Base-by-base conservation (phyloP, 2,113 vertebrate species). In the Girardinichthys multiradiatus region DNA sequence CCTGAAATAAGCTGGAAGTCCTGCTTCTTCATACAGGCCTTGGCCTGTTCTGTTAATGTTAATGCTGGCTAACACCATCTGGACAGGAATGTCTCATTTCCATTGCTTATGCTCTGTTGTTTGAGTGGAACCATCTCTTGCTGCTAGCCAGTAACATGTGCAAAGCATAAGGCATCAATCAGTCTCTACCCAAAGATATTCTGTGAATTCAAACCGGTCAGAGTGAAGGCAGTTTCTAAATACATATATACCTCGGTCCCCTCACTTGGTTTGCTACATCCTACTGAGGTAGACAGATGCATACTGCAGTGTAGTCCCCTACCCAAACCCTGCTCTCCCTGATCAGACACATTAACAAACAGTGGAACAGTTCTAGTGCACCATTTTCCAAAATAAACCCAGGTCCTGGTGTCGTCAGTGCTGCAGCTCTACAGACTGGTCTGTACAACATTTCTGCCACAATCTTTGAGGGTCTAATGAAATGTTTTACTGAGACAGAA, bases 231-330 rank as follows among this genome's bases (percentile, higher is more conserved):
- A 93, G 89, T 83, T 90, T 87, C 33, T 75, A 76, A 89, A 86
- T 77, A 80, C 77, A 87, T 80, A 69, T 77, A 75, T n/a, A 12
- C 57, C 31, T 15, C 66, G 79, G 81, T 89, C 80, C 80, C 75
- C 68, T 73, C 15, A 37, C 80, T 19, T 45, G 42, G 42, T 45
- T 81, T 73, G 84, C 86, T 87, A 86, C 85, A 85, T 84, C 82
- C 82, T 72, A 76, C 74, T 83, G 87, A 92, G 91, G 91, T 90
- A 93, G 89, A 90, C 86, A 57, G 73, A 84, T 73, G 72, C 70
- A 65, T 76, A 71, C 81, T 82, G 42, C 42, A 45, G 42, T 4
- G 42, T 21, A 45, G 17, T 1, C 5, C 79, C 72, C 68, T 77
- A 72, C 21, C 76, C 84, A 67, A n/a, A 69, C 72, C 84, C 48